Evolutionary conservation across 2,888 invertebrate genomes (phyloP), one percentile per base, ranked within the genome.

Genomic region (Dryadula phaetusa): DNA sequence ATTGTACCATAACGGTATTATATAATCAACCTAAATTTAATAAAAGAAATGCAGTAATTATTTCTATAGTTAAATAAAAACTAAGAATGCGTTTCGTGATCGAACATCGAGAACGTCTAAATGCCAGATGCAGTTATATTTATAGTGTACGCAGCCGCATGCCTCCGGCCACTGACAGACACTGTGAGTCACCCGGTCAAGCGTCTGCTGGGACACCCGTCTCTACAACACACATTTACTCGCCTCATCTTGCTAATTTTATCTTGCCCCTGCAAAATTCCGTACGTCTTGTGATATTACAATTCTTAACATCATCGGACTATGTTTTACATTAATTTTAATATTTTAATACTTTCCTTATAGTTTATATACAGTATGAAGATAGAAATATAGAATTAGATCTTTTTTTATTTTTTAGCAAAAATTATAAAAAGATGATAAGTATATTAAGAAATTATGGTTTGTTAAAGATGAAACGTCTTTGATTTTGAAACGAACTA

Each of bases 121-220:
- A 92, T 92, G 92, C 90, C 92, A 92, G 86, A 83, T 83, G 86
- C 82, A 83, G 77, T 79, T 72, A 86, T 92, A 92, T 90, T 90
- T 88, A 89, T 91, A 91, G 87, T 72, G 75, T 65, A 63, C 81
- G 86, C 86, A 83, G 82, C 86, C 86, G 78, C 75, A 73, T 75
- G 74, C 77, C 77, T 69, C 65, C 67, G 70, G 66, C 67, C 73
- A 74, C 66, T 66, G 71, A 69, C 69, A 69, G 63, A 77, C 75
- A 74, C 76, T 75, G 77, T 90, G 90, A 90, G 81, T 90, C 90
- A 90, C 80, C 81, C 82, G 82, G 80, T 81, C 84, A 83, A 79
- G 75, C 85, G 86, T 87, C 88, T 87, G 85, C 82, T 79, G 88
- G 89, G 87, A 86, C 86, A 86, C 85, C 89, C 87, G 83, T 77